A percentile compares a stretch with the other conserved stretches of the same genome.
Conservation (phyloP, 2,888 invertebrate species). For the Neelides folsomi region DNA sequence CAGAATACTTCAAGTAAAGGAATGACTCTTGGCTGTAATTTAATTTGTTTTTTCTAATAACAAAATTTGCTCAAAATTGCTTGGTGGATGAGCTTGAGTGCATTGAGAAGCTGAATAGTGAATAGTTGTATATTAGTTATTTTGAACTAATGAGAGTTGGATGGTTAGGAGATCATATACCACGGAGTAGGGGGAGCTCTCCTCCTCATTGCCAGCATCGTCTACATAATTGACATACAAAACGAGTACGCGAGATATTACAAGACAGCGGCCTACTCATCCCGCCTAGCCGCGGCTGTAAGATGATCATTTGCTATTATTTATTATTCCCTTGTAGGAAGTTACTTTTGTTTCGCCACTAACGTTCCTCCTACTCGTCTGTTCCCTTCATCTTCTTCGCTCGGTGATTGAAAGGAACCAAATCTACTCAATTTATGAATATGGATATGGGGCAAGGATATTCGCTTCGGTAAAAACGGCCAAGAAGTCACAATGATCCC, state of each 20-base stretch:
- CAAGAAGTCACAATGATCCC: too few relatives aligned
- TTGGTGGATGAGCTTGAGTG: too few relatives aligned
- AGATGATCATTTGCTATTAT: constrained; percentile 35
- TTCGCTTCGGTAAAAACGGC: constrained; percentile 34
- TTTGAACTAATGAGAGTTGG: neutral
- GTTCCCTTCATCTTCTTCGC: constrained; percentile 30
- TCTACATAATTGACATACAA: constrained; percentile 51
- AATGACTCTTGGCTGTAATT: too few relatives aligned
- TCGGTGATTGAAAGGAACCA: constrained; percentile 28
- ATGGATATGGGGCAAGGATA: constrained; percentile 32
- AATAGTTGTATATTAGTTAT: neutral
- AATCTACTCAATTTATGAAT: constrained; percentile 24
- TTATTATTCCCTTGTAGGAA: constrained; percentile 26
- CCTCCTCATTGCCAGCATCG: constrained; percentile 55
- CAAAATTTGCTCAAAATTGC: neutral
- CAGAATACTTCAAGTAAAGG: too few relatives aligned
- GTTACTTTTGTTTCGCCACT: constrained; percentile 28
- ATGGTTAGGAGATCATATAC: constrained; percentile 64
- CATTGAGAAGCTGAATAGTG: neutral
- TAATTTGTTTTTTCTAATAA: too few relatives aligned
- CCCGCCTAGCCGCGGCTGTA: constrained; percentile 59
- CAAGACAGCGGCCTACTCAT: constrained; percentile 43
- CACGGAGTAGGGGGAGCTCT: constrained; percentile 61
- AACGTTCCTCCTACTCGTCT: constrained; percentile 33
- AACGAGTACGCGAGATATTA: constrained; percentile 36